Evolutionary conservation across 2,113 vertebrate species (phyloP), one percentile per base, ranked within the genome.

Genomic region (Platichthys stellatus): DNA sequence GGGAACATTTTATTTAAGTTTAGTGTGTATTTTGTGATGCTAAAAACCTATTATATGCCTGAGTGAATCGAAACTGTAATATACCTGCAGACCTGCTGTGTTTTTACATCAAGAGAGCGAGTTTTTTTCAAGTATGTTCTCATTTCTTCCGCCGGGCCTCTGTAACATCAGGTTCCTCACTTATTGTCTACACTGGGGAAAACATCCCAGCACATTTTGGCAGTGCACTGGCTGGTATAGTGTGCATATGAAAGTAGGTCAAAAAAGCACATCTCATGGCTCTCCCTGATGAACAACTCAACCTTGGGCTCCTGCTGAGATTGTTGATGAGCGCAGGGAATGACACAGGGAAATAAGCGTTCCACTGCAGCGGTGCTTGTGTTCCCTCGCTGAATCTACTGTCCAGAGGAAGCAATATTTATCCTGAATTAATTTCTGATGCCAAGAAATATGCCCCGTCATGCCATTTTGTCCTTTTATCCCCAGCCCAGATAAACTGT

Each of bases 161-260:
- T 51, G 49, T 4, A 38, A 8, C 18, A 51, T 20, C 49, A 51
- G 49, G 11, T 51, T 58, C 57, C 57, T 58, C 53, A 10, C 23
- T 56, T 51, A 51, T 8, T 5, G 2, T 20, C 17, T 51, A 12
- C 49, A 18, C 49, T 51, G 49, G 18, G 49, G 49, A 17, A 31
- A 51, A 20, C 49, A 2, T 18, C 2, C 15, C 47, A 17, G 14
- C 18, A 18, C 49, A 8, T 54, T 54, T 54, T 20, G 51, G 51
- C 51, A n/a, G 51, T n/a, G 20, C 43, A 51, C 38, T 47, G 56
- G 47, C 61, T 72, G 23, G 49, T 71, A 70, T 31, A 56, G 63
- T 59, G 66, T 60, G 57, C 9, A 28, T 69, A 49, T 21, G 56
- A 86, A 93, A 82, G 64, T 85, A 78, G 84, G 86, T 85, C 82